Percentiles rank a stretch among this genome's conserved stretches.
Evolutionary conservation across 2,797 vertebrate species (phyloP).

Genomic region (Sternarchorhynchus goeldii): DNA sequence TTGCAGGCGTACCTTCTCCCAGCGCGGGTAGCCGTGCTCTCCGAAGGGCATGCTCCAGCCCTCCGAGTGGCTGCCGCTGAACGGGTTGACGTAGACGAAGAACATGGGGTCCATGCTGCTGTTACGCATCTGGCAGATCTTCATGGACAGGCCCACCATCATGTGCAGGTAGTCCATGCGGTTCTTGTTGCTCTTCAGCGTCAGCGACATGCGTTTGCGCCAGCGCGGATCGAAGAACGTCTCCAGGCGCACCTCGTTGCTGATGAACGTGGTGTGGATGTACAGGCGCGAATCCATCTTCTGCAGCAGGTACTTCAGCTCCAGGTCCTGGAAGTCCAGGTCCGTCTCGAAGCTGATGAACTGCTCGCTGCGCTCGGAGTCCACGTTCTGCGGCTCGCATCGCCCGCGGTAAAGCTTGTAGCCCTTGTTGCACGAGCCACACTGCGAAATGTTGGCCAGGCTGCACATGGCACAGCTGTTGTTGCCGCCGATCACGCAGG

Average conservation of each 20-base stretch:
- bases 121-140: constrained; percentile 98
- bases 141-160: constrained; percentile 97
- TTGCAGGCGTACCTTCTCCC: constrained; percentile 95
- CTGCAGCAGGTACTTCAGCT: constrained; percentile 96
- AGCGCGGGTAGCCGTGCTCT: constrained; percentile 94
- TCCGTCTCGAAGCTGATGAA: constrained; percentile 99
- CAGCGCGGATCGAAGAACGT: constrained; percentile 98
- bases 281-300: constrained; percentile 98
- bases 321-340: constrained; percentile 98
- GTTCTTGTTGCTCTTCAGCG: constrained; percentile 99
- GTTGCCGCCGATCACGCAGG: constrained; percentile 96
- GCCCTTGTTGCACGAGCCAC: constrained; percentile 99
- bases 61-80: constrained; percentile 97
- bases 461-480: constrained; percentile 99
- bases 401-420: constrained; percentile 97
- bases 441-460: constrained; percentile 97
- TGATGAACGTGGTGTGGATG: constrained; percentile 98
- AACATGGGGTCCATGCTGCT: constrained; percentile 99
- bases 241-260: constrained; percentile 97
- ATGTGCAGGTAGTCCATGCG: constrained; percentile 99
- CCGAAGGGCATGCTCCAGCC: constrained; percentile 99
- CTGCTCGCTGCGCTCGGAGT: constrained; percentile 98
- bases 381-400: constrained; percentile 98
- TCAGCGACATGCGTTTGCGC: constrained; percentile 99
- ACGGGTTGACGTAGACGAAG: constrained; percentile 97